These are phyloP conservation scores for Heterodera schachtii DNA, from an alignment of 1,140 invertebrate genomes.

Conservation along the genomic window DNA sequence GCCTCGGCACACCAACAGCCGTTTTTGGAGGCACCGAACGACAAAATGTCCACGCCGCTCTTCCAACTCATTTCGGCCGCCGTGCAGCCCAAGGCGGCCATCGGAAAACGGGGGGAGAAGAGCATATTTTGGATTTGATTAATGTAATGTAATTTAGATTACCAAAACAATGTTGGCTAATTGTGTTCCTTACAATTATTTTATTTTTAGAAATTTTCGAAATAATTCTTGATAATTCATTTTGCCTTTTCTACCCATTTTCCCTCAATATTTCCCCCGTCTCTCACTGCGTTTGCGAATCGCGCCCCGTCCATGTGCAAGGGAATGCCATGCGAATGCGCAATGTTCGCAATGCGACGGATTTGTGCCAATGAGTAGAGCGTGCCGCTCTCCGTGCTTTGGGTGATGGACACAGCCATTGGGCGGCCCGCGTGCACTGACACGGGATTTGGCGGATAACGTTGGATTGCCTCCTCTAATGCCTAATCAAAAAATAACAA, in stretches of 20 bases:
- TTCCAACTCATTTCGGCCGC: conserved; percentile 38
- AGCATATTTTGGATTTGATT: too few relatives aligned
- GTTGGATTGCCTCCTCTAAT: conserved; percentile 17
- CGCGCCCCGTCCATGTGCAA: conserved; percentile 36
- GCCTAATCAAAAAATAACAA: conserved; percentile 19
- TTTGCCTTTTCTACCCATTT: neutral
- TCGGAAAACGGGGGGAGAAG: neutral
- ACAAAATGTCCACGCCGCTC: conserved; percentile 30
- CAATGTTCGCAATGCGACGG: conserved; percentile 16
- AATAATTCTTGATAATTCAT: too few relatives aligned
- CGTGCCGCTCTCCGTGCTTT: conserved; percentile 35
- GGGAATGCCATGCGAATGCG: conserved; percentile 21
- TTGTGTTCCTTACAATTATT: too few relatives aligned
- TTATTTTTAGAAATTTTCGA: too few relatives aligned
- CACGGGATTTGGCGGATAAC: conserved; percentile 20
- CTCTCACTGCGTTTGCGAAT: conserved; percentile 27
- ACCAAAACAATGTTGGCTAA: too few relatives aligned
- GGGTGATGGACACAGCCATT: conserved; percentile 33
- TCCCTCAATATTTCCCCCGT: neutral
- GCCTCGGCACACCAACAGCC: conserved; percentile 38
- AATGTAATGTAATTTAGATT: too few relatives aligned
- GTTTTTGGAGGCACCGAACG: conserved; percentile 35
- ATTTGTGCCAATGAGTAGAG: conserved; percentile 31
- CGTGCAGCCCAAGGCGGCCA: conserved; percentile 25
- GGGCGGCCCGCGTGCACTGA: conserved; percentile 30